phyloP scores from a whole-genome alignment of 2,888 invertebrate genomes.

The Blastobasis adustella region DNA sequence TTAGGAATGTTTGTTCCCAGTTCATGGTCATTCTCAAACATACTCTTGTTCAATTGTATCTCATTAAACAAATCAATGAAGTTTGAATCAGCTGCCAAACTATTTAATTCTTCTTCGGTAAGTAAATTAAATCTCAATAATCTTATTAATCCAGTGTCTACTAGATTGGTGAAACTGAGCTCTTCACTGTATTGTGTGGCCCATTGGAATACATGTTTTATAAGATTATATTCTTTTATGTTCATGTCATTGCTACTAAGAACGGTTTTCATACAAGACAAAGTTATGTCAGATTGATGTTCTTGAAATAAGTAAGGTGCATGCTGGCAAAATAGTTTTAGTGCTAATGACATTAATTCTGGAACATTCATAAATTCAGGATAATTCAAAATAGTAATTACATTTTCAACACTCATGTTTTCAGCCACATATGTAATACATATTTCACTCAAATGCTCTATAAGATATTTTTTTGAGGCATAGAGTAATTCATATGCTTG shows the following conservation, averaged over 20 bases:
- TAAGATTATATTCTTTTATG: slow-evolving; percentile 68
- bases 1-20: slow-evolving; percentile 16
- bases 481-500: slow-evolving; percentile 78
- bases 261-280: slow-evolving; percentile 61
- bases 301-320: slow-evolving; percentile 68
- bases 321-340: slow-evolving; percentile 73
- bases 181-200: slow-evolving; percentile 64
- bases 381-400: slow-evolving; percentile 75
- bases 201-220: slow-evolving; percentile 73
- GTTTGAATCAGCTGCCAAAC: slow-evolving; percentile 38
- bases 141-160: slow-evolving; percentile 54
- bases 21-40: slow-evolving; percentile 21
- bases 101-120: slow-evolving; percentile 48
- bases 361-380: slow-evolving; percentile 75
- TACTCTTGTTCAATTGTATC: slow-evolving; percentile 27
- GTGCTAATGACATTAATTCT: slow-evolving; percentile 62
- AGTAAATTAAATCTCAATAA: slow-evolving; percentile 60
- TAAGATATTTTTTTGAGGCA: slow-evolving; percentile 79
- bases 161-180: slow-evolving; percentile 45
- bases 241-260: slow-evolving; percentile 67
- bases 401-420: slow-evolving; percentile 73
- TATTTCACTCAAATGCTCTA: slow-evolving; percentile 64
- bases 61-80: slow-evolving; percentile 51
- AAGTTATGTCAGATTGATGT: slow-evolving; percentile 63
- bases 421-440: slow-evolving; percentile 71